Percentiles rank a stretch among this genome's conserved stretches.
Evolutionary conservation across 2,113 vertebrate species (phyloP).

Genomic region (Beaufortia kweichowensis): DNA sequence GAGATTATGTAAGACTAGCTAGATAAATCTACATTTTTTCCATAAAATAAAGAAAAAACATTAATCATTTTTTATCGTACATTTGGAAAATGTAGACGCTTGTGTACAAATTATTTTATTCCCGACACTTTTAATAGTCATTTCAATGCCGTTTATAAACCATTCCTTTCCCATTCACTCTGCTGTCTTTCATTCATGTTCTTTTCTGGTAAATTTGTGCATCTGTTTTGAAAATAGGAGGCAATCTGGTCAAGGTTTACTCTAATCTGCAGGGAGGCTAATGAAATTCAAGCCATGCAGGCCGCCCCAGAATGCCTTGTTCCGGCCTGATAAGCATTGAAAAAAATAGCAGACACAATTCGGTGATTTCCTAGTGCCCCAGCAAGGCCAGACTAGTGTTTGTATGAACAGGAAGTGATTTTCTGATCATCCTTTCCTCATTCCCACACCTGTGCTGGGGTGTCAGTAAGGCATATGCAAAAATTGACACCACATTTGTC

Average conservation of each 20-base stretch:
- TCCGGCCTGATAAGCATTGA: constrained; percentile 66
- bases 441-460: constrained; percentile 61
- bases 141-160: no score
- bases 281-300: constrained; percentile 71
- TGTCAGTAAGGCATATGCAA: constrained; percentile 49
- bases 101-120: neutral
- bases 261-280: constrained; percentile 65
- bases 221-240: constrained; percentile 67
- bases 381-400: constrained; percentile 54
- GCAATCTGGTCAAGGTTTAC: constrained; percentile 63
- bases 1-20: no score
- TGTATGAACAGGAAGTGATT: constrained; percentile 57
- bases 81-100: no score
- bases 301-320: constrained; percentile 63
- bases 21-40: no score
- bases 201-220: constrained; percentile 39
- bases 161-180: constrained; percentile 24
- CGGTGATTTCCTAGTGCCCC: constrained; percentile 53
- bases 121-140: neutral
- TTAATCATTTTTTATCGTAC: no score
- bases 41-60: no score
- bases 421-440: constrained; percentile 61
- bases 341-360: constrained; percentile 50
- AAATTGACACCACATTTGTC: constrained; percentile 25
- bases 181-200: neutral